A percentile compares a stretch with the other conserved stretches of the same genome.
Evolutionary conservation across 2,888 invertebrate species (phyloP).

Genomic region (Digitonthophagus gazella): DNA sequence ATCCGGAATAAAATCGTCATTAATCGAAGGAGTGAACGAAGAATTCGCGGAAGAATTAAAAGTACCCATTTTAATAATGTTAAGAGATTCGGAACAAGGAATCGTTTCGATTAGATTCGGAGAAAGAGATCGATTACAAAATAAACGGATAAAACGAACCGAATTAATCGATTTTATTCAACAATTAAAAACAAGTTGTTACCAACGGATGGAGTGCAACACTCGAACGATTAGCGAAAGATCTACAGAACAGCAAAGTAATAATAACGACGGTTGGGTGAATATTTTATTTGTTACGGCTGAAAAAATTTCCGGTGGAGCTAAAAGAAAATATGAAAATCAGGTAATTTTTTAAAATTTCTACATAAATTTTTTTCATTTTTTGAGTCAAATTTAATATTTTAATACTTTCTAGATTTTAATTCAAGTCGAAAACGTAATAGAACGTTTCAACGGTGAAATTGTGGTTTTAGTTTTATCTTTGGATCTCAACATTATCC

Average conservation of each 20-base stretch:
- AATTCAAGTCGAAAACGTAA: not conserved
- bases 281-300: not conserved
- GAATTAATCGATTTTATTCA: not conserved
- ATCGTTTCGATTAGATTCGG: not conserved
- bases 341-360: not conserved
- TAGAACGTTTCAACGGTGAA: not conserved
- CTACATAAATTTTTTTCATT: too few relatives aligned
- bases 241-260: not conserved
- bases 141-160: not conserved
- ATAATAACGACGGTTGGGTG: not conserved
- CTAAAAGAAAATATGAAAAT: not conserved
- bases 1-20: constrained; percentile 63
- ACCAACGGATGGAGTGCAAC: not conserved
- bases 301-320: not conserved
- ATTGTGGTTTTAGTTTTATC: not conserved
- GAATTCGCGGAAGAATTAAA: constrained; percentile 67
- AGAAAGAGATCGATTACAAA: not conserved
- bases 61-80: constrained; percentile 59
- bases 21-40: constrained; percentile 59
- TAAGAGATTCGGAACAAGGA: constrained; percentile 59
- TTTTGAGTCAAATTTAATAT: too few relatives aligned
- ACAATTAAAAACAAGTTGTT: not conserved
- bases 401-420: not conserved
- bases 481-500: not conserved
- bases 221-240: not conserved